These are phyloP conservation scores for Apocheima hispidaria DNA, from an alignment of 2,888 invertebrate species.

Conservation along the genomic window DNA sequence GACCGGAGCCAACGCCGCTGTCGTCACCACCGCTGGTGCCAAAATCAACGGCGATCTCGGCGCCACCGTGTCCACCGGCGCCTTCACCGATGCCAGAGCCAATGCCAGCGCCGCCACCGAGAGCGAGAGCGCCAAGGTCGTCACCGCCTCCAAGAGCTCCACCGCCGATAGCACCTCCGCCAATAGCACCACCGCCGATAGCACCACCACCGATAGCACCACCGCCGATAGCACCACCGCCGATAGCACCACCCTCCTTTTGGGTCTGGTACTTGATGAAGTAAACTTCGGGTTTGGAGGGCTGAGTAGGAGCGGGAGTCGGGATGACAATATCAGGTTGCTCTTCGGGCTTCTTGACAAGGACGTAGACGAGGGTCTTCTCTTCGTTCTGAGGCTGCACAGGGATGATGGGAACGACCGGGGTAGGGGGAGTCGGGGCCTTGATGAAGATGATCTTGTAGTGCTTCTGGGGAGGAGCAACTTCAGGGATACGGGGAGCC, in stretches of 20 bases:
- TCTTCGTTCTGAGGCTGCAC: slow-evolving; percentile 93
- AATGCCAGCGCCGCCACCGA: slow-evolving; percentile 60
- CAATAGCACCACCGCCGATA: slow-evolving; percentile 56
- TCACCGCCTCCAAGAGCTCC: slow-evolving; percentile 63
- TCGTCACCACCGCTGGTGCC: slow-evolving; percentile 67
- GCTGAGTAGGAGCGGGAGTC: slow-evolving; percentile 92
- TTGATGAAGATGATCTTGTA: slow-evolving; percentile 98
- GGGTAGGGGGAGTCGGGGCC: slow-evolving; percentile 94
- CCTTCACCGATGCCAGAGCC: slow-evolving; percentile 53
- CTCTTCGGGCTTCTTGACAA: slow-evolving; percentile 95
- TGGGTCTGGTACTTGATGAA: slow-evolving; percentile 94
- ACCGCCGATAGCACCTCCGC: slow-evolving; percentile 68
- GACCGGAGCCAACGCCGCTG: slow-evolving; percentile 60
- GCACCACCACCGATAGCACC: slow-evolving; percentile 54
- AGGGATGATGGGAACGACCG: slow-evolving; percentile 93
- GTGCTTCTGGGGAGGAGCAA: slow-evolving; percentile 93
- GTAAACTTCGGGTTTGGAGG: slow-evolving; percentile 96
- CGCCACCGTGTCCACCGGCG: slow-evolving; percentile 64
- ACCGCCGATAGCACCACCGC: slow-evolving; percentile 56
- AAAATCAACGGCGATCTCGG: slow-evolving; percentile 67
- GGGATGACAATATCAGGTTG: slow-evolving; percentile 93
- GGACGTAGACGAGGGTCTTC: slow-evolving; percentile 95
- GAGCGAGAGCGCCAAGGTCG: slow-evolving; percentile 60
- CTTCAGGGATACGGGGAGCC: slow-evolving; percentile 87
- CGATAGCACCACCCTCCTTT: slow-evolving; percentile 76